A percentile compares a stretch with the other conserved stretches of the same genome.
These are phyloP conservation scores for Buceros bicornis DNA, from an alignment of 2,797 vertebrate species.

Conservation along the genomic window DNA sequence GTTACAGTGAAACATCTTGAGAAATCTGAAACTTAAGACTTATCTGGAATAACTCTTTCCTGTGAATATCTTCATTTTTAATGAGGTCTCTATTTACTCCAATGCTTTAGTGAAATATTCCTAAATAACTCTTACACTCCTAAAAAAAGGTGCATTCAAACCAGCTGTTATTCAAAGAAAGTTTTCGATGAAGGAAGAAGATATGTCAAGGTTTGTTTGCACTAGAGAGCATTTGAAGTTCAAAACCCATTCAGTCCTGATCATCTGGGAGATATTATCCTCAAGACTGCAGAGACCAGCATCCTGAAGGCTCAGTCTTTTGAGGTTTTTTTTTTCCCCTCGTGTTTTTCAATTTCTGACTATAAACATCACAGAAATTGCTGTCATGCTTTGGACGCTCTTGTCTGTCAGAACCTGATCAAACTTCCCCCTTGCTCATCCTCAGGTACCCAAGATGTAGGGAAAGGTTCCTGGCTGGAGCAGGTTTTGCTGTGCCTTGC, in stretches of 20 bases:
- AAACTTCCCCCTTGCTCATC: background rate
- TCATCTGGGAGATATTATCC: background rate
- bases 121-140: background rate
- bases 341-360: background rate
- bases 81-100: background rate
- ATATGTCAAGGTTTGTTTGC: background rate
- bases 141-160: background rate
- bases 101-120: background rate
- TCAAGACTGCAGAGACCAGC: background rate
- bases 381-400: background rate
- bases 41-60: conserved; percentile 5
- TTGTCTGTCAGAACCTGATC: background rate
- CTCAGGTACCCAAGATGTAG: background rate
- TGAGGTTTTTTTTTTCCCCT: background rate
- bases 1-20: background rate
- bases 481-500: background rate
- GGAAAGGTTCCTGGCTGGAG: background rate
- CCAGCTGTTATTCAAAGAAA: background rate
- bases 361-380: background rate
- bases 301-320: background rate
- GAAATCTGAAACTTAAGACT: background rate
- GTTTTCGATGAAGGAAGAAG: background rate
- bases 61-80: background rate
- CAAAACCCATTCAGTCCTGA: background rate
- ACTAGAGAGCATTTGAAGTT: background rate